A percentile compares a stretch with the other conserved stretches of the same genome.
These are phyloP conservation scores for Drosophila nigricruria DNA, from an alignment of 2,888 invertebrate species.

Conservation along the genomic window DNA sequence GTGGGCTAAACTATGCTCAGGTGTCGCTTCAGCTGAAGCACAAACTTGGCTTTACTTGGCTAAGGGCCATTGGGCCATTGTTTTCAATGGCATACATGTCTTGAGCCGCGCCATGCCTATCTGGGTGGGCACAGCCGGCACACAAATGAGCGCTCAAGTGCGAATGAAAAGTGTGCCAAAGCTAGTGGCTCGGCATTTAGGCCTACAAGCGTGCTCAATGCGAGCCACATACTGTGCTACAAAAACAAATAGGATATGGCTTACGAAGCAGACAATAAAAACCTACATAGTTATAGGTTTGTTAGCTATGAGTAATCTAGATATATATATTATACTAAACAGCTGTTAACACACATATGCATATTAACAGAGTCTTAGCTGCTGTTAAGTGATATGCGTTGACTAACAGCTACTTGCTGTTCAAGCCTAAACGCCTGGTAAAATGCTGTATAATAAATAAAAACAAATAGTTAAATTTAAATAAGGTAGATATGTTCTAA, in stretches of 20 bases:
- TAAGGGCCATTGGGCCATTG: constrained; percentile 53
- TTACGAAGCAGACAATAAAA: neutral
- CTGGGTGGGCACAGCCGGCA: constrained; percentile 65
- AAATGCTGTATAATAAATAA: no score
- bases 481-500: no score
- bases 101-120: constrained; percentile 41
- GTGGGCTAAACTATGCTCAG: constrained; percentile 70
- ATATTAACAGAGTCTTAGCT: neutral
- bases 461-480: no score
- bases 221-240: constrained; percentile 15
- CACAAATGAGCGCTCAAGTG: constrained; percentile 50
- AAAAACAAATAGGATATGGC: constrained; percentile 13
- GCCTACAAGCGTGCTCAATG: constrained; percentile 48
- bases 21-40: constrained; percentile 60
- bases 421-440: neutral
- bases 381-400: neutral
- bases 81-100: constrained; percentile 63
- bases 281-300: neutral
- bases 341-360: neutral
- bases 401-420: neutral
- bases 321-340: neutral
- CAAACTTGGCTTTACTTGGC: constrained; percentile 34
- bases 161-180: constrained; percentile 72
- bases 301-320: neutral
- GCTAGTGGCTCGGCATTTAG: constrained; percentile 35